Evolutionary conservation across 2,113 vertebrate species (phyloP).

Genomic region (chimpanzee (Pan troglodytes)): DNA sequence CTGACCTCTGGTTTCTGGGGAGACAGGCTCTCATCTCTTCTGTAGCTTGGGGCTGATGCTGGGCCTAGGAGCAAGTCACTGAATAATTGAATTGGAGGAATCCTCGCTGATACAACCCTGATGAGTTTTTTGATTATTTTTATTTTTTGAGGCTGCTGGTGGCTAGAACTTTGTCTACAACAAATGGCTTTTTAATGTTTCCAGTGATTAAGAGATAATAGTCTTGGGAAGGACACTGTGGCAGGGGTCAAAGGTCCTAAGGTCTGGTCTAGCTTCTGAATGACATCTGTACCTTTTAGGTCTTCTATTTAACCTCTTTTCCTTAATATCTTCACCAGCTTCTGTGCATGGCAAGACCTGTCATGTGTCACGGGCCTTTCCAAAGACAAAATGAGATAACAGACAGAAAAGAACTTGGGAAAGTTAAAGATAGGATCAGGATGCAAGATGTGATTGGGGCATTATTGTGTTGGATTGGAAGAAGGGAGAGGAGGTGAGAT

Average conservation of each 20-base stretch:
- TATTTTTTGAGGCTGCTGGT: not conserved
- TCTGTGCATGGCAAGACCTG: rapidly evolving
- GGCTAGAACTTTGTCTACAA: not conserved
- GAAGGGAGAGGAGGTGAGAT: not conserved
- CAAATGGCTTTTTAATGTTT: not conserved
- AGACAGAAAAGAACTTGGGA: not conserved
- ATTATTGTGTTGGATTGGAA: not conserved
- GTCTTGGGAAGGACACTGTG: not conserved
- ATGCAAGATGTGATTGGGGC: not conserved
- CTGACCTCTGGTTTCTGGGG: not conserved
- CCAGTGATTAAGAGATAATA: not conserved
- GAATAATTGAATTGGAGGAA: not conserved
- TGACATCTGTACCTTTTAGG: not conserved
- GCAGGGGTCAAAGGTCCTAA: not conserved
- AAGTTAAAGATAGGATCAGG: not conserved
- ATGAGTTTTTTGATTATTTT: not conserved
- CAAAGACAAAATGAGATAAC: not conserved
- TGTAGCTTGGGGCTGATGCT: not conserved
- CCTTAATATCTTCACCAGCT: not conserved
- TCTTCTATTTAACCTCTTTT: not conserved
- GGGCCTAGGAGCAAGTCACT: not conserved
- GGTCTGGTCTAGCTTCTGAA: not conserved
- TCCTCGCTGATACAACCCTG: not conserved
- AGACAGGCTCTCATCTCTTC: not conserved
- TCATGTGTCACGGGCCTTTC: not conserved